These are phyloP conservation scores for Pituophis catenifer DNA, from an alignment of 2,113 vertebrate genomes.

Conservation along the genomic window DNA sequence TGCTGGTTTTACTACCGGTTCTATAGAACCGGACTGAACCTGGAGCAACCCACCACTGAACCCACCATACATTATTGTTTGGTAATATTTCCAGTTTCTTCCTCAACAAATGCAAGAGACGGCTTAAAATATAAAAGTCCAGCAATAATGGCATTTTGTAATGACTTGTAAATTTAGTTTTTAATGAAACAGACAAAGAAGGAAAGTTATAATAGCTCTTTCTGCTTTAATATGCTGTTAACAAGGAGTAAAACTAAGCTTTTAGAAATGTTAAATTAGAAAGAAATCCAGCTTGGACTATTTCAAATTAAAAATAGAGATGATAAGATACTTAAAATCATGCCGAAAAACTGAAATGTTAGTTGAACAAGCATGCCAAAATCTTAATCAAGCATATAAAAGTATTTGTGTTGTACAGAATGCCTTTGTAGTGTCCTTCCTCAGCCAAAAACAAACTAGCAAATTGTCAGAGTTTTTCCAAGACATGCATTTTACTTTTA, in stretches of 20 bases:
- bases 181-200: constrained; percentile 52
- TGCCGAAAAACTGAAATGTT: background rate
- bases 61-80: background rate
- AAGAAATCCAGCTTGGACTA: constrained; percentile 35
- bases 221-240: constrained; percentile 68
- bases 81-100: background rate
- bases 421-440: constrained; percentile 33
- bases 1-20: too few relatives aligned
- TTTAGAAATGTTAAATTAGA: constrained; percentile 40
- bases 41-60: too few relatives aligned
- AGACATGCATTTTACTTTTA: constrained; percentile 6
- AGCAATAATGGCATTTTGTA: constrained; percentile 40
- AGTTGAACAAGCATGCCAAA: constrained; percentile 31
- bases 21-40: too few relatives aligned
- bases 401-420: constrained; percentile 16
- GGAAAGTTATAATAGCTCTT: constrained; percentile 60
- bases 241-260: constrained; percentile 31
- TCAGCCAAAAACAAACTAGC: constrained; percentile 15
- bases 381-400: constrained; percentile 49
- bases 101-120: constrained; percentile 27
- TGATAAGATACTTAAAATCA: constrained; percentile 29
- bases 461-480: background rate
- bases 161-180: constrained; percentile 68
- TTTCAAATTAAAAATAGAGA: constrained; percentile 49
- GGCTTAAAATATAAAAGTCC: constrained; percentile 12